Evolutionary conservation across 1,140 invertebrate genomes (phyloP), one percentile per base, ranked within the genome.

Genomic region (Cecropterus lyciades): DNA sequence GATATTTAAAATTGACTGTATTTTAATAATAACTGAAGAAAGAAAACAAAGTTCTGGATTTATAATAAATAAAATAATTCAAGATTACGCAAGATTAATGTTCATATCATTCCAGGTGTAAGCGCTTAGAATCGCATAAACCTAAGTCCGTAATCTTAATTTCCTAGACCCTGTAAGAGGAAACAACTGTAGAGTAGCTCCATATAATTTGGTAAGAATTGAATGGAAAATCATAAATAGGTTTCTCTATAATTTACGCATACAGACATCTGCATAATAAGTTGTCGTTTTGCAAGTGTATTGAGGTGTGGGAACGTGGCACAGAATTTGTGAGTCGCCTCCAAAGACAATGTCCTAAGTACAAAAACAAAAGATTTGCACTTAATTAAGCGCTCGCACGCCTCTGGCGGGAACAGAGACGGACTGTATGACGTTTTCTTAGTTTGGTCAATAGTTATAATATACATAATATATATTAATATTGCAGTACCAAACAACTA

Each of bases 341-440:
- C 75, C 66, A 72, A 80, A 85, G 49, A 87, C 83, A 89, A 82
- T 87, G 79, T 79, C 74, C 74, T 75, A 75, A 67, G 65, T 70
- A 73, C 67, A 81, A 78, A 79, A 84, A 89, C 85, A 85, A 87
- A 84, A 89, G 82, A 74, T 79, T 72, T 77, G 64, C 79, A 66
- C 65, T 66, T 82, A 86, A 87, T 85, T 84, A 76, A 67, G 70
- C 65, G 69, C 73, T 82, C 75, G 72, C 79, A 80, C 72, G 81
- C 75, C 69, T 75, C 60, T 60, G n/a, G 37, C 45, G 10, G 62
- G 57, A 57, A 49, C 77, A 80, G 82, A 56, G 66, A 65, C 64
- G 75, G 49, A 81, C 45, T 80, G 33, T 11, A 45, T 15, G 0
- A 46, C 9, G 1, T 43, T 46, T 16, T 15, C 5, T 16, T 46